phyloP scores from a whole-genome alignment of 2,888 invertebrate species.

The Rhagium mordax region DNA sequence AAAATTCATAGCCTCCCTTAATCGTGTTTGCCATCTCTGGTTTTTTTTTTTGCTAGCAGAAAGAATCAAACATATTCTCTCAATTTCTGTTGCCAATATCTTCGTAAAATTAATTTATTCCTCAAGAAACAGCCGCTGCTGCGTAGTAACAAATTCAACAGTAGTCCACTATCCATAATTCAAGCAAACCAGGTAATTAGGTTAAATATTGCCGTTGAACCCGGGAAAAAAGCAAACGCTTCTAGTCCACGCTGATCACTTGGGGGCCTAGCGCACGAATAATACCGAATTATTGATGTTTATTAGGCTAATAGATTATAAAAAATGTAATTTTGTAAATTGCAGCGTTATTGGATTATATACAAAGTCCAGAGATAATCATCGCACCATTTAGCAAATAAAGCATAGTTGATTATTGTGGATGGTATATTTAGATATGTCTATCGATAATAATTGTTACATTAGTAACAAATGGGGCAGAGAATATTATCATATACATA shows the following conservation, averaged over 20 bases:
- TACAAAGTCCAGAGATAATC: background rate
- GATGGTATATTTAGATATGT: too few relatives aligned
- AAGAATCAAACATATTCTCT: too few relatives aligned
- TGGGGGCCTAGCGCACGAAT: background rate
- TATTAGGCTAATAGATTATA: background rate
- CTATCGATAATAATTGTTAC: background rate
- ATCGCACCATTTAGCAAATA: background rate
- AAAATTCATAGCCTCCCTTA: too few relatives aligned
- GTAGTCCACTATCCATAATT: slow-evolving; percentile 2
- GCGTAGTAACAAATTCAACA: background rate
- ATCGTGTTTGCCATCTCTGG: too few relatives aligned
- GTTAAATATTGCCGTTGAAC: slow-evolving; percentile 29
- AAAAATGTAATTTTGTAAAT: background rate
- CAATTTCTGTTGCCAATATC: too few relatives aligned
- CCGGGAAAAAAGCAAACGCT: background rate
- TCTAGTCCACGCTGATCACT: slow-evolving; percentile 25
- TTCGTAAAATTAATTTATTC: too few relatives aligned
- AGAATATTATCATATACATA: too few relatives aligned
- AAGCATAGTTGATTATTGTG: background rate
- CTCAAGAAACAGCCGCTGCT: background rate
- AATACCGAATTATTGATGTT: background rate
- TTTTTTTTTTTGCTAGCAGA: too few relatives aligned
- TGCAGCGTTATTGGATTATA: background rate
- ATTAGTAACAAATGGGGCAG: background rate
- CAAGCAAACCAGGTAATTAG: slow-evolving; percentile 13